Base-by-base conservation (phyloP, 2,113 vertebrate species). In the Trinectes maculatus region DNA sequence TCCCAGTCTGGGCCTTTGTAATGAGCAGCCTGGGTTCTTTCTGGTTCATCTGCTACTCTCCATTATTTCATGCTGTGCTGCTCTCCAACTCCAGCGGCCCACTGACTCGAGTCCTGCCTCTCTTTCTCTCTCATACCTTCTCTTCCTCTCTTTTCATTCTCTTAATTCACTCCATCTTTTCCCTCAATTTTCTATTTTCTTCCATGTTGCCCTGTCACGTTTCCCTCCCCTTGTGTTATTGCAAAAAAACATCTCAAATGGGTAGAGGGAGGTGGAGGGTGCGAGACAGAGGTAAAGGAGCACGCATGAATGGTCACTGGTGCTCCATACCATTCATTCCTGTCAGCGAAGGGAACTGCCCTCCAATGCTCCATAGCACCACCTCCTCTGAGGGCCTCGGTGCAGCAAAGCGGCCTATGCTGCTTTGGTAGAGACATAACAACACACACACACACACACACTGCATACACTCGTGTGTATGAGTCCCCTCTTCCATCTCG, bases 311-410 rank as follows among this genome's bases (percentile, higher is more conserved):
- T 90, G 90, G 83, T 86, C 87, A 87, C 80, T 83, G 54, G 80
- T 65, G 82, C 82, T 75, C 85, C 91, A 92, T 92, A 92, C 92
- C 91, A 89, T 92, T 93, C 91, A 92, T 93, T 92, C 90, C 90
- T 85, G 56, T 69, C 68, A 66, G 77, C 40, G 49, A 72, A 80
- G 82, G 82, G 82, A 87, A 62, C 78, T 81, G 59, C 68, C 60
- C 75, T 83, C 59, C 15, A 65, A 74, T 18, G 18, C 75, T 57
- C 62, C 52, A 19, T 72, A 53, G 65, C 79, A 47, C 51, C 73
- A 65, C 52, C 56, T 71, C 68, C 62, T 84, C 75, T 60, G 11
- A 72, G 77, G 74, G 85, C 62, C 77, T 80, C 68, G 60, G 73
- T 58, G 61, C 47, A 70, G 62, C 53, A 59, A 85, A 66, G 58